Conservation (phyloP, 1,140 invertebrate species). For the Zaprionus africanus region DNA sequence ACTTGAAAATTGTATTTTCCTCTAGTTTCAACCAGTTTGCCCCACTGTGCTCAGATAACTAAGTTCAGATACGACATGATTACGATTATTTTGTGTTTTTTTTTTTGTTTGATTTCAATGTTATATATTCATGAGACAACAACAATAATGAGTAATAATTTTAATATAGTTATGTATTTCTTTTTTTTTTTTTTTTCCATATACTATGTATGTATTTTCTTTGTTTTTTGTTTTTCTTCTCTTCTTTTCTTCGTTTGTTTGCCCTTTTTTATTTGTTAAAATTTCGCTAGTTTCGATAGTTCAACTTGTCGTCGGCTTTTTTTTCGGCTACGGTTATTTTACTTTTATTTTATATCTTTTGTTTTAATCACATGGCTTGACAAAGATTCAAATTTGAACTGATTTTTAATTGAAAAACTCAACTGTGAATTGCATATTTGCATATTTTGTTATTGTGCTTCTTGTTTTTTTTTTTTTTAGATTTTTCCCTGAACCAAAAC, state of each 20-base stretch:
- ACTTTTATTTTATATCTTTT: slow-evolving; percentile 3
- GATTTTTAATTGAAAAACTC: slow-evolving; percentile 24
- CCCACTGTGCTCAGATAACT: slow-evolving; percentile 20
- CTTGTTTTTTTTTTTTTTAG: slow-evolving; percentile 43
- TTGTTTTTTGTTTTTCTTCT: slow-evolving; percentile 41
- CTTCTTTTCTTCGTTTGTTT: slow-evolving; percentile 32
- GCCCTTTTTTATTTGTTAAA: slow-evolving; percentile 52
- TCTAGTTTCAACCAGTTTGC: neutral
- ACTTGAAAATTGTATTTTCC: neutral
- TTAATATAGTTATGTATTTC: slow-evolving; percentile 71
- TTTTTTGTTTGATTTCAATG: slow-evolving; percentile 67
- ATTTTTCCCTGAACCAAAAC: slow-evolving; percentile 34
- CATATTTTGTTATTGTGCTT: slow-evolving; percentile 18
- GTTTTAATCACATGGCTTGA: slow-evolving; percentile 27
- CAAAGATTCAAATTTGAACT: slow-evolving; percentile 19
- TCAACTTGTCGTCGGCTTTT: slow-evolving; percentile 42
- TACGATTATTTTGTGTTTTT: neutral
- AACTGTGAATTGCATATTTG: slow-evolving; percentile 22
- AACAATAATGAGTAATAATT: slow-evolving; percentile 81
- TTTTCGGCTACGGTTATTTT: slow-evolving; percentile 30
- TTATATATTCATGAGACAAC: slow-evolving; percentile 82
- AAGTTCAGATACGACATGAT: slow-evolving; percentile 29
- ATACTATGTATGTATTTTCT: slow-evolving; percentile 60
- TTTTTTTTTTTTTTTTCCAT: slow-evolving; percentile 25
- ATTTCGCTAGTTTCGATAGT: slow-evolving; percentile 76